Evolutionary conservation across 53 echinoderm and acorn worm species (phyloP), one percentile per base, ranked within the genome.

Genomic region (Hippasteria phrygiana): DNA sequence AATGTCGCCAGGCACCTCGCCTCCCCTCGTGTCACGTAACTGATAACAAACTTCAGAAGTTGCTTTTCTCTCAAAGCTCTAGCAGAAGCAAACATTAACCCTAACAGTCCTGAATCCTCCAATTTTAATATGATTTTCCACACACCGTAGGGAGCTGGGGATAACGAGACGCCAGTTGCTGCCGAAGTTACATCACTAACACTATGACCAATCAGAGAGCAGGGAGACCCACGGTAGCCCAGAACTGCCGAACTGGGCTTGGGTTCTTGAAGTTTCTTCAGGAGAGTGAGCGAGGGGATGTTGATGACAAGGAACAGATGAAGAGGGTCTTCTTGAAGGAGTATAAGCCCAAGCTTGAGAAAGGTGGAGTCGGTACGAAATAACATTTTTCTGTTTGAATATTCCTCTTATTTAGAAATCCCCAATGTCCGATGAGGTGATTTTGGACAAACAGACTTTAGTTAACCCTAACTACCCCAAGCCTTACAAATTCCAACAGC

Each of bases 181-280:
- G n/a, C n/a, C n/a, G n/a, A n/a, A n/a, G n/a, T n/a, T n/a, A 72
- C 72, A 65, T 31, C 29, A 18, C 43, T 20, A 1, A 24, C 31
- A 5, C 27, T 43, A 81, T 81, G 81, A 81, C 81, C 81, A 81
- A 81, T 45, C 81, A 81, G 66, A 81, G 47, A 64, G 29, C 64
- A 65, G 63, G 56, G 0, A 43, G 81, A 47, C 81, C 81, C 37
- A 27, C 81, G 20, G 65, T 81, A 45, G 65, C 81, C 63, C 81
- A 81, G 81, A 81, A 43, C 7, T 63, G 81, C 41, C 81, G 81
- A 6, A 31, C 63, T 9, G 81, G 81, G 45, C 43, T 81, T 13
- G 66, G 39, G 0, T 81, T 81, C 64, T 43, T 81, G 17, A 81
- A 27, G 64, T 81, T 64, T 43, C 81, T 81, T 8, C 42, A 31